Evolutionary conservation across 2,888 invertebrate genomes (phyloP).

Genomic region (Eretmocerus hayati): DNA sequence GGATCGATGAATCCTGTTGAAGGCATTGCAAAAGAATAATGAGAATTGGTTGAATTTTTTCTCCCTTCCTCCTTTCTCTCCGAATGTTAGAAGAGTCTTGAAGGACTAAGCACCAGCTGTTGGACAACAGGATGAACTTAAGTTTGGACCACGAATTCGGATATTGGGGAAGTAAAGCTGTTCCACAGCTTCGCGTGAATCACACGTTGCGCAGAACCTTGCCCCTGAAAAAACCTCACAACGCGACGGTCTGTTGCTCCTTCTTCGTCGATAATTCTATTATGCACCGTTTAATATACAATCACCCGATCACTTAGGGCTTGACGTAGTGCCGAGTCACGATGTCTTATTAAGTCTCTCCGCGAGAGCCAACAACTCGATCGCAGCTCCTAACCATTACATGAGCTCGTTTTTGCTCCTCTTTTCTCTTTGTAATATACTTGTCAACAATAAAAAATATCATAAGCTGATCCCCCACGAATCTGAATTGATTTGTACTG

Average conservation of each 20-base stretch:
- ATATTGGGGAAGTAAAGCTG: too few relatives aligned
- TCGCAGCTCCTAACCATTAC: slow-evolving; percentile 13
- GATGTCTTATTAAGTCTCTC: slow-evolving; percentile 46
- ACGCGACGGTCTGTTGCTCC: slow-evolving; percentile 5
- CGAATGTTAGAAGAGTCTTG: too few relatives aligned
- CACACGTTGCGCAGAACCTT: slow-evolving; percentile 16
- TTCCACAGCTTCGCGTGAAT: background rate
- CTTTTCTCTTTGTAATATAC: background rate
- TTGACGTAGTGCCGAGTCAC: slow-evolving; percentile 45
- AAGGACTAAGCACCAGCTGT: too few relatives aligned
- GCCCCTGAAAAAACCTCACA: slow-evolving; percentile 16
- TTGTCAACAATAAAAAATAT: too few relatives aligned
- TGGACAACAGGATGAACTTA: too few relatives aligned
- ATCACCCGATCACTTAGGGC: slow-evolving; percentile 46
- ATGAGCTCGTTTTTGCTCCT: background rate
- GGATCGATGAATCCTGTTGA: too few relatives aligned
- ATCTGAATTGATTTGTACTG: too few relatives aligned
- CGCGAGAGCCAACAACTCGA: slow-evolving; percentile 24
- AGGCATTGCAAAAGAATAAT: too few relatives aligned
- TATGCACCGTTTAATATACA: slow-evolving; percentile 47
- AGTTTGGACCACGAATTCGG: too few relatives aligned
- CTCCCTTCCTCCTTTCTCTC: too few relatives aligned
- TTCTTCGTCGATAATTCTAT: slow-evolving; percentile 41
- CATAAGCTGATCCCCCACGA: too few relatives aligned
- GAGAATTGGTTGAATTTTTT: too few relatives aligned